Evolutionary conservation across 2,113 vertebrate genomes (phyloP).

Genomic region (Daphoenositta chrysoptera): DNA sequence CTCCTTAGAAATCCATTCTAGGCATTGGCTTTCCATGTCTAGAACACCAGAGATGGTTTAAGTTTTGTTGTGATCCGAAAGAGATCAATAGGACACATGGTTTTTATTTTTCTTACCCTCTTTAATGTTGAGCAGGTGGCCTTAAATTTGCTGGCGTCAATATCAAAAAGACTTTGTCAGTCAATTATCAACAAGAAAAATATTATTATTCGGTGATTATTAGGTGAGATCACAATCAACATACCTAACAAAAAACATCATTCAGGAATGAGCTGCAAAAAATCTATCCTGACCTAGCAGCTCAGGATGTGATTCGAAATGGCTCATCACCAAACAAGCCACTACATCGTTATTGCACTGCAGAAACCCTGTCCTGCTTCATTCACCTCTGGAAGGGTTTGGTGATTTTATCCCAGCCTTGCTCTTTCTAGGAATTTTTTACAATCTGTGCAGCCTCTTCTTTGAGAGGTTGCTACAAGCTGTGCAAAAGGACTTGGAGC

Average conservation of each 20-base stretch:
- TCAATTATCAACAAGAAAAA: not conserved
- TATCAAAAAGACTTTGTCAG: not conserved
- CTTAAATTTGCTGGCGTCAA: not conserved
- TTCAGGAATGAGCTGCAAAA: not conserved
- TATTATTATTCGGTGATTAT: not conserved
- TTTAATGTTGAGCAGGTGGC: not conserved
- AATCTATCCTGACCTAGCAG: not conserved
- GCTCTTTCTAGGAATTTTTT: conserved; percentile 4
- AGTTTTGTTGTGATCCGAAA: not conserved
- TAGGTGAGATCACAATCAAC: not conserved
- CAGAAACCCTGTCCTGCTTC: not conserved
- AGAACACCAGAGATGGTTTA: not conserved
- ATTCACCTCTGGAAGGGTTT: not conserved
- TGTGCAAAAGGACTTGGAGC: not conserved
- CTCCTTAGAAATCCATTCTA: not conserved
- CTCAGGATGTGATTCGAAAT: not conserved
- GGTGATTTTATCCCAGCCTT: not conserved
- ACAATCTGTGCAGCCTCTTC: not conserved
- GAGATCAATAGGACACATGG: not conserved
- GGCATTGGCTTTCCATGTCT: not conserved
- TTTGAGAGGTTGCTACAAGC: not conserved
- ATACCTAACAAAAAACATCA: not conserved
- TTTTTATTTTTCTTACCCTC: not conserved
- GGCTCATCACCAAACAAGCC: not conserved
- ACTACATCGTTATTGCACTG: not conserved